phyloP scores from a whole-genome alignment of 2,113 vertebrate genomes.

The Gasterosteus aculeatus region DNA sequence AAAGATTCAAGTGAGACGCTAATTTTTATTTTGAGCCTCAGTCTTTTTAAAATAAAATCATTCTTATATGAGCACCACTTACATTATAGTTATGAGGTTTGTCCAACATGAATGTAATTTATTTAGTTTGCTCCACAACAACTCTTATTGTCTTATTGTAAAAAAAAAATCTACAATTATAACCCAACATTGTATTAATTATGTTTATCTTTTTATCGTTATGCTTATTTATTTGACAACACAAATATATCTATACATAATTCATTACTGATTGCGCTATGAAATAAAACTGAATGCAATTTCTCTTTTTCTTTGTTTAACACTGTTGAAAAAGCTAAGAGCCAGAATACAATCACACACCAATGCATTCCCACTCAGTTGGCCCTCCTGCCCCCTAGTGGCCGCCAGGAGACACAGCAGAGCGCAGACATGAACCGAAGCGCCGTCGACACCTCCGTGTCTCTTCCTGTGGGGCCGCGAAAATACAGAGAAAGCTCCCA shows the following conservation, averaged over 20 bases:
- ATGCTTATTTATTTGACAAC: not conserved
- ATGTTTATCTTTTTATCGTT: not conserved
- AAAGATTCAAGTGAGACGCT: not conserved
- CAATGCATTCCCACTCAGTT: not conserved
- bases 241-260: not conserved
- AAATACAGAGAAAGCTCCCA: not conserved
- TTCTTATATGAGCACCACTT: not conserved
- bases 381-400: constrained; percentile 34
- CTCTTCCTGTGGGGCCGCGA: not conserved
- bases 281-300: not conserved
- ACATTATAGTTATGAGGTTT: not conserved
- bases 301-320: not conserved
- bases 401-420: not conserved
- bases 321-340: not conserved
- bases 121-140: not conserved
- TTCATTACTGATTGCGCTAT: not conserved
- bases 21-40: not conserved
- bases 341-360: not conserved
- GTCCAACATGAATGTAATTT: no score
- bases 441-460: not conserved
- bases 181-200: not conserved
- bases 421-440: not conserved
- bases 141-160: not conserved
- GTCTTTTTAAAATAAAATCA: not conserved
- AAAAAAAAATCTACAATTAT: not conserved